Base-by-base conservation (phyloP, 2,113 vertebrate genomes). In the Myotis lucifugus region DNA sequence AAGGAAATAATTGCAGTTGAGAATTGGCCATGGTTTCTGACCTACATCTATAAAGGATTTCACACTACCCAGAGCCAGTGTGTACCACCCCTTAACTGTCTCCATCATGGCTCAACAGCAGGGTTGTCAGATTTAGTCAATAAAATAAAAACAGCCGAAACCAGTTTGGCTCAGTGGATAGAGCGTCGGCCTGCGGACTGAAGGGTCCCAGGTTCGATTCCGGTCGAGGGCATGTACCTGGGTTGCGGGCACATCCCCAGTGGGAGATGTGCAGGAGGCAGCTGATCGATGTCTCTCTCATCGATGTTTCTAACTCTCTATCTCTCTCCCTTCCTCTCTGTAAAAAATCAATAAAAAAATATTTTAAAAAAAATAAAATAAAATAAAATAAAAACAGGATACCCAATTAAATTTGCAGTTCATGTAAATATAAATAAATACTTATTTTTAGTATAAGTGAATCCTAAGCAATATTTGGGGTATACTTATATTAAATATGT, bases 101-200 rank as follows among this genome's bases (percentile, higher is more conserved):
- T 76, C 25, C 32, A 46, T 2, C 4, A 7, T 40, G 14, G 54
- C 23, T 12, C 5, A 74, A 34, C 10, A 56, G 5, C 40, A 77
- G 1, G 21, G 4, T 19, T 79, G 2, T 5, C 23, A 70, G 48
- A 83, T 6, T 56, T 64, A 59, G 8, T 50, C 37, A 77, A 64
- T 69, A 67, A 94, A 94, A 95, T 37, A 46, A 95, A 95, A 95
- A 70, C 7, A 81, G 15, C n/a, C n/a, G n/a, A n/a, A n/a, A n/a
- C n/a, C n/a, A n/a, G n/a, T n/a, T n/a, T n/a, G n/a, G n/a, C n/a
- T n/a, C n/a, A n/a, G n/a, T n/a, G n/a, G n/a, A n/a, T n/a, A n/a
- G n/a, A n/a, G n/a, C n/a, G n/a, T n/a, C n/a, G n/a, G n/a, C n/a
- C n/a, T n/a, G n/a, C n/a, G n/a, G n/a, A n/a, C n/a, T n/a, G n/a